Evolutionary conservation across 2,113 vertebrate species (phyloP).

Genomic region (Dolichallabes microphthalmus): DNA sequence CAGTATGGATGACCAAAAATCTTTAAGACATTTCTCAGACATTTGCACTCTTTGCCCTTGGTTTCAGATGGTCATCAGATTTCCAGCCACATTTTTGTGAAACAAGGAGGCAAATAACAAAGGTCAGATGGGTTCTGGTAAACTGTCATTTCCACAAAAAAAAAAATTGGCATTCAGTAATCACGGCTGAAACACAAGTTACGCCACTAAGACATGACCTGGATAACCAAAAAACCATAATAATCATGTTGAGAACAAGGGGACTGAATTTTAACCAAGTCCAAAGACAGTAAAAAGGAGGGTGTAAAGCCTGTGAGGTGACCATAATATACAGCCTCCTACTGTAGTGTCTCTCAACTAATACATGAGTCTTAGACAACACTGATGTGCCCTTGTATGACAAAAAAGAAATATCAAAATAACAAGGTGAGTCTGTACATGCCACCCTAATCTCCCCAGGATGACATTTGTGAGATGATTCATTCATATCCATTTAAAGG

Average conservation of each 20-base stretch:
- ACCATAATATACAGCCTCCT: background rate
- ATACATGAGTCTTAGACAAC: background rate
- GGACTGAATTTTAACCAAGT: background rate
- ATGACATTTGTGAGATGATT: slow-evolving; percentile 14
- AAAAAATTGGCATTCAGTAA: background rate
- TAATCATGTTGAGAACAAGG: background rate
- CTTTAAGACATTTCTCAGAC: background rate
- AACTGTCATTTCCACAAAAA: background rate
- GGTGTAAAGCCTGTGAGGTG: background rate
- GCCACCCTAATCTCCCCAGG: background rate
- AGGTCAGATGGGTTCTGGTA: background rate
- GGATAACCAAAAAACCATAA: slow-evolving; percentile 10
- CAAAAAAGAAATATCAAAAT: background rate
- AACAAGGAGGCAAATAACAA: background rate
- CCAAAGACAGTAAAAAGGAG: background rate
- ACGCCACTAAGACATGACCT: background rate
- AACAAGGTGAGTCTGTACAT: background rate
- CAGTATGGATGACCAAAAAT: background rate
- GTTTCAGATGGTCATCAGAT: background rate
- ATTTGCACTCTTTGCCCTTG: background rate
- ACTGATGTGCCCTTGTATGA: background rate
- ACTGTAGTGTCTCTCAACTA: background rate
- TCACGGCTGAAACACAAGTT: background rate
- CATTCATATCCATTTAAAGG: background rate
- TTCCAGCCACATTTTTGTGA: background rate